Evolutionary conservation across 2,797 vertebrate species (phyloP).

Genomic region (Danio albolineatus): DNA sequence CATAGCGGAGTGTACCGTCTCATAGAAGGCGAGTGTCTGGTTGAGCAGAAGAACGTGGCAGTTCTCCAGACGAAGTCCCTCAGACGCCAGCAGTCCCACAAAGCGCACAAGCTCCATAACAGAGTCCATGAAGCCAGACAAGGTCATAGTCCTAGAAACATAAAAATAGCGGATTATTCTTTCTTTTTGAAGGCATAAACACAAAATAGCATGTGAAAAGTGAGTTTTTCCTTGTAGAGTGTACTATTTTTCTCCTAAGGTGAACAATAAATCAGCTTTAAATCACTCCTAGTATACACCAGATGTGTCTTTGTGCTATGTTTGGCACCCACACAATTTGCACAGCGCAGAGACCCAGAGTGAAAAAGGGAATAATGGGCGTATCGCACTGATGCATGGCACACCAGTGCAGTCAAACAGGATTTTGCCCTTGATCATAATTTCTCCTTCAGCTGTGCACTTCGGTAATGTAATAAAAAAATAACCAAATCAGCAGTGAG

Average conservation of each 20-base stretch:
- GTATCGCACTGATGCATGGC: slow-evolving; percentile 8
- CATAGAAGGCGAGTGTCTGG: slow-evolving; percentile 92
- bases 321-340: slow-evolving; percentile 17
- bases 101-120: slow-evolving; percentile 88
- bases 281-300: slow-evolving; percentile 17
- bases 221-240: background rate
- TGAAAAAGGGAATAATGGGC: slow-evolving; percentile 19
- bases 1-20: slow-evolving; percentile 77
- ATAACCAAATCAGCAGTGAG: slow-evolving; percentile 47
- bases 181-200: background rate
- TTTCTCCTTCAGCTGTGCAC: slow-evolving; percentile 43
- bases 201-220: slow-evolving; percentile 8
- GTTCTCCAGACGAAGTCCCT: slow-evolving; percentile 84
- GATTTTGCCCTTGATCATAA: slow-evolving; percentile 36
- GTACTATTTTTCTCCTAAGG: background rate
- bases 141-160: slow-evolving; percentile 82
- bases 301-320: slow-evolving; percentile 45
- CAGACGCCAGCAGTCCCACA: slow-evolving; percentile 82
- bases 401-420: slow-evolving; percentile 19
- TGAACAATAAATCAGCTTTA: slow-evolving; percentile 29
- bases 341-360: slow-evolving; percentile 8
- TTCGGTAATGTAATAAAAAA: slow-evolving; percentile 46
- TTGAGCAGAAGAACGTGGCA: slow-evolving; percentile 83
- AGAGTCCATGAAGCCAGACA: slow-evolving; percentile 81
- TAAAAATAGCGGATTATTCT: background rate